A percentile compares a stretch with the other conserved stretches of the same genome.
phyloP scores from a whole-genome alignment of 2,888 invertebrate species.

The Liodrosophila aerea region DNA sequence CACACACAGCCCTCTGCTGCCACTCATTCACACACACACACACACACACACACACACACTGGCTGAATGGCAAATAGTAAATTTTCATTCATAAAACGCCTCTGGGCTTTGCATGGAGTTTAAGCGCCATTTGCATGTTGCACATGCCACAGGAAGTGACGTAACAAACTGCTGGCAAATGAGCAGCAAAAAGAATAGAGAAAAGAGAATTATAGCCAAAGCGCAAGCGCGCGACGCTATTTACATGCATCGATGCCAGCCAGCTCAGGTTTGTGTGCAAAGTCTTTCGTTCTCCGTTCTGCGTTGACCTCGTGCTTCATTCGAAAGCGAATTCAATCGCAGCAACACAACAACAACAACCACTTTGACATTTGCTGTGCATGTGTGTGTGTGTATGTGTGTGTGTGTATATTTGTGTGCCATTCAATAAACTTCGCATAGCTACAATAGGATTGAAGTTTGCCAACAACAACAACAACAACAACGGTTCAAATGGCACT shows the following conservation, averaged over 20 bases:
- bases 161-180: too few relatives aligned
- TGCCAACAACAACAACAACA: too few relatives aligned
- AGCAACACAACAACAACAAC: conserved; percentile 17
- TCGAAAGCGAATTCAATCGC: conserved; percentile 26
- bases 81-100: conserved; percentile 10
- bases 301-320: conserved; percentile 66
- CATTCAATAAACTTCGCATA: conserved; percentile 40
- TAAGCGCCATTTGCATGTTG: conserved; percentile 1
- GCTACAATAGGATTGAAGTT: too few relatives aligned
- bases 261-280: conserved; percentile 59
- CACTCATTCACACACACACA: conserved; percentile 10
- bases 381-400: not conserved
- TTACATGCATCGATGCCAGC: conserved; percentile 55
- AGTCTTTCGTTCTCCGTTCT: conserved; percentile 68
- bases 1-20: conserved; percentile 22
- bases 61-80: not conserved
- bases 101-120: not conserved
- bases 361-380: too few relatives aligned
- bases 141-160: conserved; percentile 1
- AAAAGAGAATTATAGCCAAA: too few relatives aligned
- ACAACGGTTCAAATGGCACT: too few relatives aligned
- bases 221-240: too few relatives aligned
- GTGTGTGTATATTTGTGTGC: conserved; percentile 1
- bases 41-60: conserved; percentile 2
- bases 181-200: too few relatives aligned